A percentile compares a stretch with the other conserved stretches of the same genome.
These are phyloP conservation scores for Chelidonichthys spinosus DNA, from an alignment of 2,797 vertebrate genomes.

Conservation along the genomic window DNA sequence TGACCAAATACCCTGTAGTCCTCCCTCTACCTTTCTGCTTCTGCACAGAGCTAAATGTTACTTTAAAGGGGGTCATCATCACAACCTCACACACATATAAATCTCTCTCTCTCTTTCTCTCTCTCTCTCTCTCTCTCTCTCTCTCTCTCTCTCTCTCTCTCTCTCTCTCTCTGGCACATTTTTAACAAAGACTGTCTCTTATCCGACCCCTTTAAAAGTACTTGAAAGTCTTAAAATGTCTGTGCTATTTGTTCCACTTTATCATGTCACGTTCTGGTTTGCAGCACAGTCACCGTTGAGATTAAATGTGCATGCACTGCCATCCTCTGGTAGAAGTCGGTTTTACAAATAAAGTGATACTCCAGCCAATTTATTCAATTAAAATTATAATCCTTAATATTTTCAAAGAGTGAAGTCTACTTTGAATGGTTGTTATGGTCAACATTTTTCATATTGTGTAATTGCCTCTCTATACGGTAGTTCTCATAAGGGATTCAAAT, in stretches of 20 bases:
- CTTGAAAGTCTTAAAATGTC: constrained; percentile 39
- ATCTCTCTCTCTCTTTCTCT: background rate
- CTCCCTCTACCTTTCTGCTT: constrained; percentile 39
- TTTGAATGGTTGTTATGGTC: background rate
- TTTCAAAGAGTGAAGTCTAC: background rate
- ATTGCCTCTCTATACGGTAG: background rate
- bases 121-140: too few species aligned
- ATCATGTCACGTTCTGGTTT: constrained; percentile 38
- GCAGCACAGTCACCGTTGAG: constrained; percentile 2
- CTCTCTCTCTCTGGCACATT: constrained; percentile 12
- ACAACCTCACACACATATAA: constrained; percentile 4
- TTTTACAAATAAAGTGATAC: constrained; percentile 32
- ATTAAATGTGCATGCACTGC: constrained; percentile 37
- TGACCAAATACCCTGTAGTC: constrained; percentile 45
- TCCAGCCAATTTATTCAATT: background rate
- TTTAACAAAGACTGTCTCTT: constrained; percentile 5
- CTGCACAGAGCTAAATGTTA: constrained; percentile 45
- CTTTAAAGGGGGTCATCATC: constrained; percentile 38
- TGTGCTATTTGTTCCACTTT: constrained; percentile 20
- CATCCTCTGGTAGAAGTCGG: constrained; percentile 58
- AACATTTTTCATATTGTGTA: background rate
- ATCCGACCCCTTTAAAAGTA: constrained; percentile 28
- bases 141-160: too few species aligned
- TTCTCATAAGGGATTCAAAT: background rate
- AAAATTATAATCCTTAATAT: background rate